A percentile compares a stretch with the other conserved stretches of the same genome.
phyloP scores from a whole-genome alignment of 2,113 vertebrate genomes.

The Hepsetus odoe region DNA sequence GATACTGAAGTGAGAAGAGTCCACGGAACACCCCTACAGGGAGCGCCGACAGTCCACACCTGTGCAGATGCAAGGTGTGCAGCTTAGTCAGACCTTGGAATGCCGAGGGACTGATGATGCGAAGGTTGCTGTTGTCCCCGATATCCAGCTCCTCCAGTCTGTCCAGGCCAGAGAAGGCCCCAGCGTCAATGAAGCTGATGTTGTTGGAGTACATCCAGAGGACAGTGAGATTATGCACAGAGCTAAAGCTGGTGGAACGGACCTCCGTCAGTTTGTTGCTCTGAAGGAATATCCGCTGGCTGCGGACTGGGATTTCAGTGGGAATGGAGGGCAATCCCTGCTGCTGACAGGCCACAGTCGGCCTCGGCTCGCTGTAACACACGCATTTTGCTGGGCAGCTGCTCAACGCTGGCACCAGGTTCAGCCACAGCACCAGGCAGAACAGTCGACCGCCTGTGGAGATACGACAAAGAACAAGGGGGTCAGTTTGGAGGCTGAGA shows the following conservation, averaged over 20 bases:
- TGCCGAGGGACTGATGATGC: conserved; percentile 85
- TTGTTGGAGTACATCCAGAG: conserved; percentile 97
- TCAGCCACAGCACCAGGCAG: conserved; percentile 90
- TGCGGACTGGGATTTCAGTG: conserved; percentile 86
- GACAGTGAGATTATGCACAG: conserved; percentile 91
- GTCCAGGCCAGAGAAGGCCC: conserved; percentile 87
- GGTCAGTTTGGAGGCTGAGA: conserved; percentile 37
- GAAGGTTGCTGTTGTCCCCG: conserved; percentile 92
- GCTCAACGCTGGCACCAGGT: conserved; percentile 79
- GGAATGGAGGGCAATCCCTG: conserved; percentile 93
- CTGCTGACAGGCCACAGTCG: conserved; percentile 95
- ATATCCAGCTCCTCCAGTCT: conserved; percentile 95
- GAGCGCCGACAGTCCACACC: conserved; percentile 91
- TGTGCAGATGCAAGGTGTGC: conserved; percentile 92
- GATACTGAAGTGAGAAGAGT: conserved; percentile 92
- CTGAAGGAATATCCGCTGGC: conserved; percentile 95
- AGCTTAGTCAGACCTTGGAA: conserved; percentile 90
- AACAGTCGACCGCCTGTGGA: conserved; percentile 87
- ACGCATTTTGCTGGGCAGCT: conserved; percentile 92
- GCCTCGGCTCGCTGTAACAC: conserved; percentile 93
- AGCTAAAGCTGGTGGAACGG: conserved; percentile 88
- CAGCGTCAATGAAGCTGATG: conserved; percentile 88
- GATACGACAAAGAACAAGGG: conserved; percentile 52
- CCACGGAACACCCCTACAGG: conserved; percentile 88
- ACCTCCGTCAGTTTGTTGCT: conserved; percentile 90